phyloP scores from a whole-genome alignment of 2,113 vertebrate genomes.

The Osmerus mordax region DNA sequence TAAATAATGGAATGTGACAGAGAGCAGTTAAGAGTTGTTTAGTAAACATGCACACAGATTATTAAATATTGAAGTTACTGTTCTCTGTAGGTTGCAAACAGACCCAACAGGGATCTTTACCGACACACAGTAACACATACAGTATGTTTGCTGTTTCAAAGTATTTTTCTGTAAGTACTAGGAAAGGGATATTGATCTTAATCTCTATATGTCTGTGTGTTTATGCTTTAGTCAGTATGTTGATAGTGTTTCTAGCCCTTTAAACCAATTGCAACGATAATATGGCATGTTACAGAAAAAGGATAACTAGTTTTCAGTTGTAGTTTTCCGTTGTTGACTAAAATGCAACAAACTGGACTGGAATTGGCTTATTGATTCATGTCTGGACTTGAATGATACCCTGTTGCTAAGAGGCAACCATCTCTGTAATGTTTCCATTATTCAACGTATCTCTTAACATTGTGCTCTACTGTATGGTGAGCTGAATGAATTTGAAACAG shows the following conservation, averaged over 20 bases:
- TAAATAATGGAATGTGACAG: constrained; percentile 50
- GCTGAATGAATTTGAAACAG: not conserved
- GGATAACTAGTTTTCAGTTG: constrained; percentile 21
- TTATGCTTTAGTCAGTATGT: not conserved
- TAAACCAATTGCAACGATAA: no score
- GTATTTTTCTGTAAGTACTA: not conserved
- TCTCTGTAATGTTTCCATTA: constrained; percentile 3
- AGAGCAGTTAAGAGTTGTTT: constrained; percentile 45
- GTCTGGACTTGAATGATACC: constrained; percentile 49
- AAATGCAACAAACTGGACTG: constrained; percentile 28
- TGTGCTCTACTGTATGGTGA: not conserved
- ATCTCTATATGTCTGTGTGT: not conserved
- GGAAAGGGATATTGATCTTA: not conserved
- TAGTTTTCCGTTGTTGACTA: constrained; percentile 13
- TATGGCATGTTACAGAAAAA: not conserved
- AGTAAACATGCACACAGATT: constrained; percentile 46
- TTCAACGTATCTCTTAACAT: not conserved
- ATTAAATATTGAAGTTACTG: constrained; percentile 54
- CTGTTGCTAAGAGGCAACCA: constrained; percentile 24
- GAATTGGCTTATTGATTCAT: constrained; percentile 61
- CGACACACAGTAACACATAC: no score
- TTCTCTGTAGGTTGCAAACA: not conserved
- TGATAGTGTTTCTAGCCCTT: no score
- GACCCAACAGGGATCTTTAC: not conserved
- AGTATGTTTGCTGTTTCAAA: no score